Conservation (phyloP, 2,888 invertebrate species). For the Lochmaea crataegi region DNA sequence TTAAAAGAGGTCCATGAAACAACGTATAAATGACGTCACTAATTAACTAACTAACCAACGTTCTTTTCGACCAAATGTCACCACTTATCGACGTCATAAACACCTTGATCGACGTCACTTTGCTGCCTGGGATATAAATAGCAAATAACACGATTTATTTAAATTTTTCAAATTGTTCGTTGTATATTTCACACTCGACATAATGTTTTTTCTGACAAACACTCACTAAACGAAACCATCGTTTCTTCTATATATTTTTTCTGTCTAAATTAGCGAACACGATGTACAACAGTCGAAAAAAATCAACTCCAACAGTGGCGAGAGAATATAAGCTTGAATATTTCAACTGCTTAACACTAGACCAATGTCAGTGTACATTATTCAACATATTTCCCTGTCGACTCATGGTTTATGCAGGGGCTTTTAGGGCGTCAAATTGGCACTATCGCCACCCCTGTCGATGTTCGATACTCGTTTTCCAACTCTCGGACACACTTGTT, state of each 20-base stretch:
- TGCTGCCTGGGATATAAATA: no score
- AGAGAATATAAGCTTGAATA: conserved; percentile 60
- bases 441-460: conserved; percentile 48
- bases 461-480: conserved; percentile 44
- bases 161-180: conserved; percentile 1
- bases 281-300: conserved; percentile 17
- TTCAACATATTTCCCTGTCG: conserved; percentile 65
- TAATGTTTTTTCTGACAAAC: background rate
- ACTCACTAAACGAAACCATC: background rate
- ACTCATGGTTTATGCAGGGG: conserved; percentile 63
- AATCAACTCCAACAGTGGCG: conserved; percentile 48
- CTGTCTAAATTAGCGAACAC: background rate
- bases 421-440: conserved; percentile 66
- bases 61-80: no score
- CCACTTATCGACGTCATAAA: no score
- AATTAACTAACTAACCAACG: no score
- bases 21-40: no score
- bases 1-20: no score
- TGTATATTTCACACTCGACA: background rate
- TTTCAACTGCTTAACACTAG: conserved; percentile 66
- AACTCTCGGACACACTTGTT: conserved; percentile 39
- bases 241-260: conserved; percentile 4
- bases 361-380: conserved; percentile 65
- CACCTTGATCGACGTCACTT: no score
- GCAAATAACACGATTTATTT: background rate